A percentile compares a stretch with the other conserved stretches of the same genome.
Evolutionary conservation across 2,888 invertebrate genomes (phyloP).

Genomic region (Phorcus lineatus): DNA sequence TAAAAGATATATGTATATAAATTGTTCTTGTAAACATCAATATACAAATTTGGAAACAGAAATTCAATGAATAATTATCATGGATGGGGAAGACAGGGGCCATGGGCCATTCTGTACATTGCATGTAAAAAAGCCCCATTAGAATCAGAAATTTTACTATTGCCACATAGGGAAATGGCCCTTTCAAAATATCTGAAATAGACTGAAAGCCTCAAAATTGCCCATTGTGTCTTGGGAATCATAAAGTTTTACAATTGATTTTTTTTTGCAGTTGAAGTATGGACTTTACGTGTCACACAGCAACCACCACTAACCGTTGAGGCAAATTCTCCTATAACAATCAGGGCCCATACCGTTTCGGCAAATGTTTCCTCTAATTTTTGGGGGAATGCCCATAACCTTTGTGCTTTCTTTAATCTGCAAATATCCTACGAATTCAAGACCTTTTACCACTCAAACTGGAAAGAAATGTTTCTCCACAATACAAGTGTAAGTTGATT

Average conservation of each 20-base stretch:
- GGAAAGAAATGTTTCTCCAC: conserved; percentile 37
- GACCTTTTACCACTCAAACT: conserved; percentile 31
- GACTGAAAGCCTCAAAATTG: no score
- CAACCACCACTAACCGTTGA: conserved; percentile 20
- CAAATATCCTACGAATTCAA: conserved; percentile 41
- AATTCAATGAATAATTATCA: no score
- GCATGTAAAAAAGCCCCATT: no score
- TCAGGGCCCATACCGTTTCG: conserved; percentile 28
- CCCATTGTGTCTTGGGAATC: no score
- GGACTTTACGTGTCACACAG: neutral
- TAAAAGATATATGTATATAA: no score
- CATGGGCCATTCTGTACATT: no score
- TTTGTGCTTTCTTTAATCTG: conserved; percentile 42
- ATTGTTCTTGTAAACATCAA: no score
- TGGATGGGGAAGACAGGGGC: no score
- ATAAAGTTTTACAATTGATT: neutral
- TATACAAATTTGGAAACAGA: no score
- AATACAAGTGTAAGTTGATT: conserved; percentile 30
- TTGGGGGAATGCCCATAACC: conserved; percentile 42
- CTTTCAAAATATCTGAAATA: no score
- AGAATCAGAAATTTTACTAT: no score
- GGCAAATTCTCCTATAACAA: conserved; percentile 31
- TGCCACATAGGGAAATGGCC: no score
- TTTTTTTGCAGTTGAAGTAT: conserved; percentile 27
- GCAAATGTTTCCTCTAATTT: conserved; percentile 10